Conservation (phyloP, 1,140 invertebrate genomes). For the Trypoxylus dichotomus region DNA sequence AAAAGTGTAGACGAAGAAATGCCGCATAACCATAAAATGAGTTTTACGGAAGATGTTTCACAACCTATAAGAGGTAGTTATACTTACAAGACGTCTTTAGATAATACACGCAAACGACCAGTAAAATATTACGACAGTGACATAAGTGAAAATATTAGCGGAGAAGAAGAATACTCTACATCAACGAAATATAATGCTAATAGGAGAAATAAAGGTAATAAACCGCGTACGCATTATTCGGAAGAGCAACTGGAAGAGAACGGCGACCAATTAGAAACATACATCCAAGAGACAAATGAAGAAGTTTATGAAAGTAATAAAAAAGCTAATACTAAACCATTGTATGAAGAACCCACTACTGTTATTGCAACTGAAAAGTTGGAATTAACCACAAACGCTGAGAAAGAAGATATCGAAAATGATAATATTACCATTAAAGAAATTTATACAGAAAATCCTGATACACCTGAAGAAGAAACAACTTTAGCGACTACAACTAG, state of each 20-base stretch:
- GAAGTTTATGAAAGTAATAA: neutral
- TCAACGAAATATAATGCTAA: neutral
- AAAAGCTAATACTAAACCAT: slow-evolving; percentile 4
- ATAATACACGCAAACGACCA: slow-evolving; percentile 26
- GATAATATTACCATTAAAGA: slow-evolving; percentile 31
- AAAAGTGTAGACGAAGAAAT: slow-evolving; percentile 31
- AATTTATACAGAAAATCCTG: slow-evolving; percentile 19
- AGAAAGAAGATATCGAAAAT: neutral
- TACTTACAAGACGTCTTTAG: neutral
- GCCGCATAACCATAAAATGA: slow-evolving; percentile 36
- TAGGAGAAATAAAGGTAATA: neutral
- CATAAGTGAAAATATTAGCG: neutral
- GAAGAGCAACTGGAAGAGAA: neutral
- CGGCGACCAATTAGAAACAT: neutral
- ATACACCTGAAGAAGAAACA: slow-evolving; percentile 21
- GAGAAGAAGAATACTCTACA: slow-evolving; percentile 32
- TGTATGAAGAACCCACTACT: slow-evolving; percentile 6
- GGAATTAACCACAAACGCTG: neutral
- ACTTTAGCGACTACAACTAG: slow-evolving; percentile 25
- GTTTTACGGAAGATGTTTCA: slow-evolving; percentile 4
- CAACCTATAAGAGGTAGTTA: slow-evolving; percentile 22
- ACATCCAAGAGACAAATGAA: neutral
- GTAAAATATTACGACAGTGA: neutral
- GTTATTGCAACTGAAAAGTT: neutral
- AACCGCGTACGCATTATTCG: neutral